Base-by-base conservation (phyloP, 1,140 invertebrate species). In the Alviniconcha marisindica region DNA sequence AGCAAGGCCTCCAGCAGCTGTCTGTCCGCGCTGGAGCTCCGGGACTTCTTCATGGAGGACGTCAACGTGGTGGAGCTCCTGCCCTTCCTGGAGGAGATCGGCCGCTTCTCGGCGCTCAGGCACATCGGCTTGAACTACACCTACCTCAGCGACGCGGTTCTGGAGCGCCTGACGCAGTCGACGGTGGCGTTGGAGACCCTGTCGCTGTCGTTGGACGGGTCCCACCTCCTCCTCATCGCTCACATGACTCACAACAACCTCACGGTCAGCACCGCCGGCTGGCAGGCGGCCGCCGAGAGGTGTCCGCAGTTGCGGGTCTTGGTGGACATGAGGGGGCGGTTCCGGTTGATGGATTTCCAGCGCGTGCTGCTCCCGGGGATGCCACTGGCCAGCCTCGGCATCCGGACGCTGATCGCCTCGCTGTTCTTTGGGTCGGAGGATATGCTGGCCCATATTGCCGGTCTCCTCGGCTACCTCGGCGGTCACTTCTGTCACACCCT, bases 21-120 rank as follows among this genome's bases (percentile, higher is more conserved):
- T 24, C 31, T 79, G 38, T 18, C 5, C 14, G 15, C 38, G 15
- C 31, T 79, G 14, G 77, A 79, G 54, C 31, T 79, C 2, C 24
- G 77, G 14, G 51, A 79, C 54, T 79, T 79, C 54, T 79, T 79
- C 54, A 56, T 63, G 77, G 38, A 79, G 10, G 77, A 79, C 0
- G 77, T 63, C 15, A 63, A 79, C 54, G 56, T 63, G 36, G 51
- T 60, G 77, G 54, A 79, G 33, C 48, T 36, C 1, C 54, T 15
- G n/a, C 24, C 21, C 28, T 77, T 77, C 33, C 21, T 36, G 74
- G 74, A 54, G 14, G 51, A 79, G 77, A 79, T 79, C 54, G 38
- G 54, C 12, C 28, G 36, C 4, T 79, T 79, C 77, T 7, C 42
- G 18, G 42, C 77, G n/a, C 54, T 79, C 0, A 21, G 48, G 1